Evolutionary conservation across 2,113 vertebrate genomes (phyloP), one percentile per base, ranked within the genome.

Genomic region (Uria lomvia): DNA sequence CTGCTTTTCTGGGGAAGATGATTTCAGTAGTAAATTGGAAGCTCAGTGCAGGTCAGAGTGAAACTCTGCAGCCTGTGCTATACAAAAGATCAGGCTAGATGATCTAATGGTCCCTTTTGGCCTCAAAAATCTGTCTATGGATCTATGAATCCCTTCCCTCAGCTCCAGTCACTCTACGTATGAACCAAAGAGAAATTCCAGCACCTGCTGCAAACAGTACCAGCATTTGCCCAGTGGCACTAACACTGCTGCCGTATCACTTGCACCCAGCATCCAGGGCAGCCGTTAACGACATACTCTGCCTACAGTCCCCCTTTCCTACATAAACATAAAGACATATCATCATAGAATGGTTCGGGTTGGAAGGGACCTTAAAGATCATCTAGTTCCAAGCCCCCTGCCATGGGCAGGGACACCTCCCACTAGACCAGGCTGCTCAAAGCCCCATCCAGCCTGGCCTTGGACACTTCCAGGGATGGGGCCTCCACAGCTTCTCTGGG

Each of bases 221-320:
- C 15, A 1, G 34, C 6, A 27, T 66, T 43, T 26, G 52, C 60
- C 8, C 49, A 16, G 49, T 4, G 5, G 49, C 53, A 30, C 27
- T 12, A 26, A 7, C 50, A 29, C 12, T 7, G 0, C 40, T 8
- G 63, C 36, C 4, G 1, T 24, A 12, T 15, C 50, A 4, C 47
- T 55, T 8, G 29, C 27, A 16, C n/a, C 34, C 36, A 2, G 21
- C 50, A 9, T 4, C 47, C 50, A 7, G 59, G 43, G 40, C 68
- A 36, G 43, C 36, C 1, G 1, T 4, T 19, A 23, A 20, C 16
- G 11, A 0, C 22, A 2, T 2, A 6, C 27, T 4, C 53, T 36
- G 53, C 34, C 66, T 4, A 2, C 43, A 9, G 38, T 5, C 32
- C 18, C 22, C n/a, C 19, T 26, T 9, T 27, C 40, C 38, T 42